Evolutionary conservation across 2,797 vertebrate genomes (phyloP), one percentile per base, ranked within the genome.

Genomic region (Alauda arvensis): DNA sequence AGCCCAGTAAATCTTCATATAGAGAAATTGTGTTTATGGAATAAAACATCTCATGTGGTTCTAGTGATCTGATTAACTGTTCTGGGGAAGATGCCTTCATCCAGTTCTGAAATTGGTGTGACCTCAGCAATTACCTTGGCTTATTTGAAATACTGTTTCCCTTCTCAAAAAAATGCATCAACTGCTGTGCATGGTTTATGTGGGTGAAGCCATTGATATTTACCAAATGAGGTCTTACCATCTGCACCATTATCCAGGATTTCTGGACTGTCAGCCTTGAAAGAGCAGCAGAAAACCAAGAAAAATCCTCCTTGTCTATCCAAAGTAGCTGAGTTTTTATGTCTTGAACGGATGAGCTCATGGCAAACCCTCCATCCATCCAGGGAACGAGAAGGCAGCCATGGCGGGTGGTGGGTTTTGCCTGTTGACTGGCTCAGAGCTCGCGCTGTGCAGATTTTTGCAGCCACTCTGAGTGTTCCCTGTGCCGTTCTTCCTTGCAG

Each of bases 401-500:
- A 2, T 56, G 48, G 66, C 40, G 40, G 49, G 34, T 12, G 59
- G 18, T 75, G 45, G 0, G 1, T 48, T 72, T 59, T 68, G 14
- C 43, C 57, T 61, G 3, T 26, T 53, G 75, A 5, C n/a, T 24
- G 20, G 21, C 29, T 21, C 0, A 12, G 48, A 67, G 39, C 53
- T 85, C 1, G 0, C 8, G 8, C 13, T 7, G 8, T 42, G 40
- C 49, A 39, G 21, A 34, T 63, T 63, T 76, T 76, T 69, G 43
- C 42, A 78, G 21, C 43, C 42, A 3, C 40, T 65, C 11, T 21
- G 23, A 85, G 17, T 24, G 33, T 74, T 85, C 23, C 34, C 9
- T 17, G 6, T 86, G 28, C 57, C 37, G 3, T 72, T 79, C 8
- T 1, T 55, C 81, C 43, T 87, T 49, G 2, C 91, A 99, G 99